phyloP scores from a whole-genome alignment of 2,888 invertebrate genomes.

The Drosophila mayaguana region DNA sequence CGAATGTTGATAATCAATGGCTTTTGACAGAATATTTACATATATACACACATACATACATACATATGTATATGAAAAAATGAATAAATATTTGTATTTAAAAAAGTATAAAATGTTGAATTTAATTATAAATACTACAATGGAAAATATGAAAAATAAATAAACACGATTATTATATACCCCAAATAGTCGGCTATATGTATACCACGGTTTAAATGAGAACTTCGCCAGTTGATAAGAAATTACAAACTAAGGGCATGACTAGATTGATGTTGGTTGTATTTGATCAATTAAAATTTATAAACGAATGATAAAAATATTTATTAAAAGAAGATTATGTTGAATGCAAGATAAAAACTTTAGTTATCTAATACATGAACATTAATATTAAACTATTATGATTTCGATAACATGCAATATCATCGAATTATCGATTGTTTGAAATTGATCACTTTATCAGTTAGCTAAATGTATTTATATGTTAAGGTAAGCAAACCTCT shows the following conservation, averaged over 20 bases:
- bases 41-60: no score
- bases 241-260: neutral
- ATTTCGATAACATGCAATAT: neutral
- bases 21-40: neutral
- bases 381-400: neutral
- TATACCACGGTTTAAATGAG: neutral
- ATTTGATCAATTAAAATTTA: neutral
- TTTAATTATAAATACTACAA: neutral
- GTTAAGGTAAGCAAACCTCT: slow-evolving; percentile 6
- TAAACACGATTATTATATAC: neutral
- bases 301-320: neutral
- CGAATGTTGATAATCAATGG: neutral
- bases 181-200: neutral
- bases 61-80: neutral
- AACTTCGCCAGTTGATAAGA: neutral
- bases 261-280: neutral
- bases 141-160: neutral
- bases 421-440: neutral
- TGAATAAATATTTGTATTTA: neutral
- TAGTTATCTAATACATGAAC: neutral
- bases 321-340: neutral
- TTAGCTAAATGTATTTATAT: neutral
- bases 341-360: no score
- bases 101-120: neutral
- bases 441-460: neutral